Conservation (phyloP, 1,140 invertebrate genomes). For the Plectrocnemia conspersa region DNA sequence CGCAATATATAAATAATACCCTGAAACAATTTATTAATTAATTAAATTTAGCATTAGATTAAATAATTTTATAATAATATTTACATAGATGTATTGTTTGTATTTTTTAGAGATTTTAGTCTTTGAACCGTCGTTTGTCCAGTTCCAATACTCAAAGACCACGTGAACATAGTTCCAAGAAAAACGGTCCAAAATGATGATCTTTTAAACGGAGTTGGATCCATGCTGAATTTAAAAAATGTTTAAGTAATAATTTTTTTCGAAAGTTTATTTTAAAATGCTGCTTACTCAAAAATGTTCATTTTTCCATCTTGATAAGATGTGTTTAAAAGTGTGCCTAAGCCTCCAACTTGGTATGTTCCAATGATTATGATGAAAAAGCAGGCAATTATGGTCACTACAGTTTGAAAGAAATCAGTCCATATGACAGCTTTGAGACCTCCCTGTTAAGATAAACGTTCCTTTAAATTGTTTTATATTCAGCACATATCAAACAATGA, state of each 20-base stretch:
- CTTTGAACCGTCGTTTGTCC: conserved; percentile 61
- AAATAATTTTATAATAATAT: not conserved
- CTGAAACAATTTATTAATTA: conserved; percentile 37
- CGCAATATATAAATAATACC: conserved; percentile 20
- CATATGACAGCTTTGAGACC: conserved; percentile 83
- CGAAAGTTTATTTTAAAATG: conserved; percentile 36
- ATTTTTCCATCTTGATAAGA: conserved; percentile 53
- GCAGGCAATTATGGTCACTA: conserved; percentile 70
- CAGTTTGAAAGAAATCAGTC: conserved; percentile 79
- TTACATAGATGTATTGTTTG: conserved; percentile 50
- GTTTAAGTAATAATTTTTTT: not conserved
- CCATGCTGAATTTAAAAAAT: conserved; percentile 47
- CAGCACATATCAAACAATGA: too few relatives aligned
- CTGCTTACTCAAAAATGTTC: conserved; percentile 45
- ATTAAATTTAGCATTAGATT: not conserved
- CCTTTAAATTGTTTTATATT: too few relatives aligned
- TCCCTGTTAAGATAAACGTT: conserved; percentile 67
- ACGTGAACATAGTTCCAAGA: conserved; percentile 66
- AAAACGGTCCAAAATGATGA: conserved; percentile 69
- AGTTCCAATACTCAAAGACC: conserved; percentile 45
- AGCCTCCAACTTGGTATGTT: conserved; percentile 60
- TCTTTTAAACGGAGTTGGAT: conserved; percentile 61
- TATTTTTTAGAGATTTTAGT: conserved; percentile 53
- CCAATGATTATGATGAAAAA: conserved; percentile 65
- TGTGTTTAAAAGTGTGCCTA: conserved; percentile 57